Percentiles rank a stretch among this genome's conserved stretches.
These are phyloP conservation scores for Lethenteron camtschaticum DNA, from an alignment of 2,113 vertebrate genomes.

Conservation along the genomic window DNA sequence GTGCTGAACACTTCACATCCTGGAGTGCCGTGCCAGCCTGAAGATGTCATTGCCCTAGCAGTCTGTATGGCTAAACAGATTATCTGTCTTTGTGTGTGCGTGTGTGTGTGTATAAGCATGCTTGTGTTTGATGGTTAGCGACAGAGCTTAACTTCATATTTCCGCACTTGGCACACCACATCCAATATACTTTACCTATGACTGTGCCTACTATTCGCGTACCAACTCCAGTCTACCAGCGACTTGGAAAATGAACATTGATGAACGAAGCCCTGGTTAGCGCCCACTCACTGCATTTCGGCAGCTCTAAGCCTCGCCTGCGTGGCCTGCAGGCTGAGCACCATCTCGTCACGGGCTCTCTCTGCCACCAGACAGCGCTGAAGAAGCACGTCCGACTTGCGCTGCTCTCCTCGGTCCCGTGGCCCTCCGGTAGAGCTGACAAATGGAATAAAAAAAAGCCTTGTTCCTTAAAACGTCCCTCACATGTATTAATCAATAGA, in stretches of 20 bases:
- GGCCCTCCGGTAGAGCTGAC: slow-evolving; percentile 45
- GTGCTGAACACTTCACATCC: no score
- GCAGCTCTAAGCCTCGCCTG: slow-evolving; percentile 54
- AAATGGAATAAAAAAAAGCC: no score
- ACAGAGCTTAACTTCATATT: not conserved
- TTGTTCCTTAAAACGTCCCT: no score
- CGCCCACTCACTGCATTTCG: slow-evolving; percentile 48
- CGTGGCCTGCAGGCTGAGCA: slow-evolving; percentile 37
- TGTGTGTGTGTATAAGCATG: not conserved
- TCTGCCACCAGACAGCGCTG: slow-evolving; percentile 54
- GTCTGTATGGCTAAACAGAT: no score
- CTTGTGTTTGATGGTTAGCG: not conserved
- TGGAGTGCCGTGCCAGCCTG: no score
- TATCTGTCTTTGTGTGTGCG: not conserved
- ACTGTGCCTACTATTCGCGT: no score
- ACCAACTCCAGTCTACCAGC: no score
- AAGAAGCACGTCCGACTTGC: slow-evolving; percentile 55
- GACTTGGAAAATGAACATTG: not conserved
- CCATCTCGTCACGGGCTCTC: slow-evolving; percentile 43
- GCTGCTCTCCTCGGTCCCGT: slow-evolving; percentile 31
- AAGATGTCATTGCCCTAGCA: no score
- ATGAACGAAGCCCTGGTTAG: slow-evolving; percentile 5
- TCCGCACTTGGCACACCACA: slow-evolving; percentile 6
- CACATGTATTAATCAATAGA: no score
- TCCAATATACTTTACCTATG: no score